Conservation (phyloP, 2,113 vertebrate genomes). For the Falco punctatus region DNA sequence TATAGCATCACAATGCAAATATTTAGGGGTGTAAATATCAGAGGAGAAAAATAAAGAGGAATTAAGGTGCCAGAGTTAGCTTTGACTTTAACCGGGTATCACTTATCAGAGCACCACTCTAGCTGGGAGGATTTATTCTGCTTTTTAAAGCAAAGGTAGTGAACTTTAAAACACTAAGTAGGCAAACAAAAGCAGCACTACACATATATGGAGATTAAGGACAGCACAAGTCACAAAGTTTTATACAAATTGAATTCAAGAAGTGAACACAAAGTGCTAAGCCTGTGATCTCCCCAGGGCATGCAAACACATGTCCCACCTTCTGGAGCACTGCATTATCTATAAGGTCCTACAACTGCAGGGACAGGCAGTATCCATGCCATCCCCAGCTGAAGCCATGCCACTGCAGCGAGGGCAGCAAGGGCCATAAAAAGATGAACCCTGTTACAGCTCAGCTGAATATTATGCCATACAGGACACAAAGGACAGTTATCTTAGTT, state of each 20-base stretch:
- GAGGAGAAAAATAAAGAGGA: background rate
- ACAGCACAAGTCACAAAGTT: background rate
- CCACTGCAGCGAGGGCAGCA: background rate
- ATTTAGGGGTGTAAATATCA: fast-evolving
- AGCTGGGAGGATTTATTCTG: background rate
- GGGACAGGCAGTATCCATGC: background rate
- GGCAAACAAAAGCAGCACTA: background rate
- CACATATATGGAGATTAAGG: background rate
- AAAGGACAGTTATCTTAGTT: background rate
- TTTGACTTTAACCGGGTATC: background rate
- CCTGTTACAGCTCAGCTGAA: background rate
- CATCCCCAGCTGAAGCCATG: background rate
- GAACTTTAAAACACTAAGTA: background rate
- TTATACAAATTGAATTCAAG: background rate
- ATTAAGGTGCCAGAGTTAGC: background rate
- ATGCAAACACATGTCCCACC: background rate
- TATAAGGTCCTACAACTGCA: background rate
- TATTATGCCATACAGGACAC: background rate
- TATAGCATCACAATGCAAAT: background rate
- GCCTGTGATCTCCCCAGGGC: background rate
- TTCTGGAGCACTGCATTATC: background rate
- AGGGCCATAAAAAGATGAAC: background rate
- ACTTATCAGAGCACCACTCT: too few relatives aligned
- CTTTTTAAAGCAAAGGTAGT: background rate
- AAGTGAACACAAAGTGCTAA: background rate